phyloP scores from a whole-genome alignment of 2,113 vertebrate species.

The Oncorhynchus masou region DNA sequence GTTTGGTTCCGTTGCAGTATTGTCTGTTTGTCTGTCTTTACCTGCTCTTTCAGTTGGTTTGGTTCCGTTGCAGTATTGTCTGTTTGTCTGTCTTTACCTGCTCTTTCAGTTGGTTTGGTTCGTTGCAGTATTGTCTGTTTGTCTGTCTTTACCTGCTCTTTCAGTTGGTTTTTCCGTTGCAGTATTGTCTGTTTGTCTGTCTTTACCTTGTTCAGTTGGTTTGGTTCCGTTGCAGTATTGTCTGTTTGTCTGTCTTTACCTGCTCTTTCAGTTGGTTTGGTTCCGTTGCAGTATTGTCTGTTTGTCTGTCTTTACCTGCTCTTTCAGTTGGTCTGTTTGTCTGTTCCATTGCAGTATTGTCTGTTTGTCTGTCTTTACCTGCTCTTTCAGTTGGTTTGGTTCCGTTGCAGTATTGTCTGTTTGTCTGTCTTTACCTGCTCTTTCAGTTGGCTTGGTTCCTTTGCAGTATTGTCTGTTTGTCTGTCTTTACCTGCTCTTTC shows the following conservation, averaged over 20 bases:
- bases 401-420: background rate
- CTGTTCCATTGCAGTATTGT: background rate
- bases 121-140: background rate
- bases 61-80: background rate
- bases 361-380: constrained; percentile 7
- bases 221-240: background rate
- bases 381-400: constrained; percentile 2
- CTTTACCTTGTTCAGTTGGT: constrained; percentile 7
- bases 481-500: constrained; percentile 11
- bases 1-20: background rate
- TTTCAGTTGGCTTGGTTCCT: background rate
- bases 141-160: constrained; percentile 13
- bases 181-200: constrained; percentile 3
- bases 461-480: background rate
- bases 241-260: constrained; percentile 8
- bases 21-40: constrained; percentile 10
- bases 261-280: constrained; percentile 4
- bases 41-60: constrained; percentile 3
- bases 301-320: constrained; percentile 7
- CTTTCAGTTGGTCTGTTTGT: constrained; percentile 3
- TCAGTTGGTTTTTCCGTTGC: background rate
- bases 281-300: background rate
- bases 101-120: constrained; percentile 1
- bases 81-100: constrained; percentile 9
- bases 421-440: constrained; percentile 8